Conservation (phyloP, 2,113 vertebrate genomes). For the Pelobates fuscus region DNA sequence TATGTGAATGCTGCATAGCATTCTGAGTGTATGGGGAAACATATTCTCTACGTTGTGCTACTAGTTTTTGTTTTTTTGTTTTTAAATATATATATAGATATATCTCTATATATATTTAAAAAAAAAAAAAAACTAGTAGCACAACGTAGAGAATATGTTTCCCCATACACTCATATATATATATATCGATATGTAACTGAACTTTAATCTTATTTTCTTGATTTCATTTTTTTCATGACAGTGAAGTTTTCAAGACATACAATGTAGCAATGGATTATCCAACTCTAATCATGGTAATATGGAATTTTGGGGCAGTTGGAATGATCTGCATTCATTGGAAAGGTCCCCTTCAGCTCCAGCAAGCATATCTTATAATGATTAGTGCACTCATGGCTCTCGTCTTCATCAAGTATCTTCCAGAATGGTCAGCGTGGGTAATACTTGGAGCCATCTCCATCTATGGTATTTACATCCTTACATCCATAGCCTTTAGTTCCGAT, state of each 20-base stretch:
- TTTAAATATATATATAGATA: too few species aligned
- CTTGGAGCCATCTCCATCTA: constrained; percentile 94
- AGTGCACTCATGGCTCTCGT: constrained; percentile 97
- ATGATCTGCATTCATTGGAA: constrained; percentile 99
- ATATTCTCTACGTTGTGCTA: too few species aligned
- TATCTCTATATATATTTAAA: too few species aligned
- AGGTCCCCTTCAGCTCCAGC: constrained; percentile 90
- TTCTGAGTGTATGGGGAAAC: too few species aligned
- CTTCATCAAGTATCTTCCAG: constrained; percentile 96
- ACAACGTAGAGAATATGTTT: too few species aligned
- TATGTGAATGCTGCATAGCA: too few species aligned
- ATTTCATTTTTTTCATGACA: constrained; percentile 62
- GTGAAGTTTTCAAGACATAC: constrained; percentile 93
- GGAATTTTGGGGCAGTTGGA: constrained; percentile 96
- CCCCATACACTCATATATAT: too few species aligned
- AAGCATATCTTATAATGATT: constrained; percentile 96
- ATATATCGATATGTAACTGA: too few species aligned
- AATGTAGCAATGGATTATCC: constrained; percentile 95
- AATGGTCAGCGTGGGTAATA: constrained; percentile 98
- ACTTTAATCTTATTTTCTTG: too few species aligned
- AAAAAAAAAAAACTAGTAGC: too few species aligned
- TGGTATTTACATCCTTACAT: constrained; percentile 67
- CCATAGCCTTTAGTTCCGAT: too few species aligned
- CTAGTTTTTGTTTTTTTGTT: too few species aligned
- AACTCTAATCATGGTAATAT: constrained; percentile 84